Conservation (phyloP, 2,113 vertebrate species). For the Xiphophorus hellerii region DNA sequence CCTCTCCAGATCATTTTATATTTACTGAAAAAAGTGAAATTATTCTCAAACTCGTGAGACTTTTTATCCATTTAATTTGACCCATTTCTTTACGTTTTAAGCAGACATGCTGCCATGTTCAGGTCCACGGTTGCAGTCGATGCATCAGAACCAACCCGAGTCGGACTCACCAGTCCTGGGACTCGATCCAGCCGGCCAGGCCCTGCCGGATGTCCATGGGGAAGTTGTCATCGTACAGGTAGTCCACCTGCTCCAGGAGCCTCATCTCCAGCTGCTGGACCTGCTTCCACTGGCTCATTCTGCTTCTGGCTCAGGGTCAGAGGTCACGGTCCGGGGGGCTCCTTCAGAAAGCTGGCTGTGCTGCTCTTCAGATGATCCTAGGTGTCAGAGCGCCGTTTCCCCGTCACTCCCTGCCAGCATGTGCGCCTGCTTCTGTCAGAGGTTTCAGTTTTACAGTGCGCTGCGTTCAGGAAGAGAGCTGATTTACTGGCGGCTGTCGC, state of each 20-base stretch:
- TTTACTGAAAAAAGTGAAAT: too few species aligned
- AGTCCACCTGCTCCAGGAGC: conserved; percentile 95
- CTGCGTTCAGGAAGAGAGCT: conserved; percentile 35
- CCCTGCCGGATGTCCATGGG: conserved; percentile 96
- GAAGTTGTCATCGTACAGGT: conserved; percentile 96
- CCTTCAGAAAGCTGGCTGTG: background rate
- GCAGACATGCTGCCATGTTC: too few species aligned
- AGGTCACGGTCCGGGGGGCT: background rate
- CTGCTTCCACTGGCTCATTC: conserved; percentile 97
- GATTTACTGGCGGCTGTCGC: background rate
- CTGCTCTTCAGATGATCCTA: conserved; percentile 24
- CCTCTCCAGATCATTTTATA: too few species aligned
- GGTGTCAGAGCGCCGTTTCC: conserved; percentile 8
- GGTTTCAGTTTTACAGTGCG: conserved; percentile 45
- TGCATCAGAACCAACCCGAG: background rate
- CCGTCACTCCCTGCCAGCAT: conserved; percentile 21
- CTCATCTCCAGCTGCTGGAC: conserved; percentile 94
- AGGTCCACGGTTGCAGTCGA: too few species aligned
- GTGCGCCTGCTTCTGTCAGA: conserved; percentile 31
- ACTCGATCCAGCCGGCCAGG: conserved; percentile 93
- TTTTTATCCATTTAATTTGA: too few species aligned
- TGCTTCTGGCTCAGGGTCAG: conserved; percentile 42
- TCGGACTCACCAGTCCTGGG: conserved; percentile 90
- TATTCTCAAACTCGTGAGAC: too few species aligned
- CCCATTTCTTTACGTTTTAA: too few species aligned